Conservation (phyloP, 2,113 vertebrate species). For the Speoplatyrhinus poulsoni region DNA sequence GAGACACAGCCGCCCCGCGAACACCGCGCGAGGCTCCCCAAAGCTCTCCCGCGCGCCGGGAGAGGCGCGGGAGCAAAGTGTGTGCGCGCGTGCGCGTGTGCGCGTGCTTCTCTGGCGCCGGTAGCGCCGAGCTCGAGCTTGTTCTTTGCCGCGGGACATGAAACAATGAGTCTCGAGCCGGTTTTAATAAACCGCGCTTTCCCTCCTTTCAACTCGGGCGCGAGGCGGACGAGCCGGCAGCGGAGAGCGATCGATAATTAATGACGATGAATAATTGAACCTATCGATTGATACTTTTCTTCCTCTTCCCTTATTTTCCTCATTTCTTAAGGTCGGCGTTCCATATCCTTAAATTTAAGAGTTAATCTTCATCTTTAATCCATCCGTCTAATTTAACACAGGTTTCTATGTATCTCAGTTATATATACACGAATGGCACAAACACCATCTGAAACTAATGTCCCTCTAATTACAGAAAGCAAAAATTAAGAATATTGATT, state of each 20-base stretch:
- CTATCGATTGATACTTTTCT: slow-evolving; percentile 85
- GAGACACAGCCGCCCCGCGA: slow-evolving; percentile 83
- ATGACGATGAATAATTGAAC: slow-evolving; percentile 89
- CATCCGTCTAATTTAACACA: no score
- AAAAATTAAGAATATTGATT: no score
- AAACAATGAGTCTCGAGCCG: slow-evolving; percentile 87
- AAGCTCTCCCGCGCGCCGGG: slow-evolving; percentile 79
- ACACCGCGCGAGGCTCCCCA: slow-evolving; percentile 81
- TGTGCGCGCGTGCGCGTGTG: slow-evolving; percentile 18
- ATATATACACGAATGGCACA: no score
- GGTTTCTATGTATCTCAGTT: no score
- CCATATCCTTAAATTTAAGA: slow-evolving; percentile 66
- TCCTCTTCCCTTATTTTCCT: slow-evolving; percentile 72
- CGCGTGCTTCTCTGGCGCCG: slow-evolving; percentile 61
- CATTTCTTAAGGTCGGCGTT: slow-evolving; percentile 77
- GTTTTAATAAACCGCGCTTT: slow-evolving; percentile 88
- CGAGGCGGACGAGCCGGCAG: slow-evolving; percentile 84
- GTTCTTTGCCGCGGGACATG: slow-evolving; percentile 86
- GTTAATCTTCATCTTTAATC: slow-evolving; percentile 31
- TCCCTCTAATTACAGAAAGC: no score
- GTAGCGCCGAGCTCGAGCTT: slow-evolving; percentile 81
- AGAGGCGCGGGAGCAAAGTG: slow-evolving; percentile 43
- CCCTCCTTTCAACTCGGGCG: slow-evolving; percentile 85
- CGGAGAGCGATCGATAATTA: slow-evolving; percentile 86
- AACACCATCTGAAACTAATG: no score